Base-by-base conservation (phyloP, 2,888 invertebrate genomes). In the Drosophila flavopinicola region DNA sequence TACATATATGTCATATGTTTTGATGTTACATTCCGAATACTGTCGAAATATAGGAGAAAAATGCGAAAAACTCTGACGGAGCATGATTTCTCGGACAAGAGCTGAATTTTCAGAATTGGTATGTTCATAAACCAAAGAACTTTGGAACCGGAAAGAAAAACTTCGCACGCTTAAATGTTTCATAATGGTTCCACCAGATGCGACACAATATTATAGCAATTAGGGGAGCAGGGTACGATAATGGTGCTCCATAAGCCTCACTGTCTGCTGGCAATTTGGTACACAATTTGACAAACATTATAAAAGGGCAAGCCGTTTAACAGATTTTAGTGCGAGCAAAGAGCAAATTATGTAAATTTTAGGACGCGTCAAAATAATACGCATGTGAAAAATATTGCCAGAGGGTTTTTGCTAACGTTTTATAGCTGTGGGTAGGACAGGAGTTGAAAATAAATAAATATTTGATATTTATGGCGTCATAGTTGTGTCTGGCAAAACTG, bases 321-420 rank as follows among this genome's bases (percentile, higher is more conserved):
- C 57, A 42, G 30, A 48, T 51, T 38, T 47, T 32, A 24, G 33
- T 1, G 13, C 6, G 5, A 32, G 15, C 13, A 33, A 32, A 30
- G 7, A 42, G 30, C 17, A 66, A 73, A 76, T 59, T 79, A 86
- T 75, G 73, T 42, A 58, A 69, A 69, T 67, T 63, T 45, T 17
- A 45, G 48, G 48, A 60, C 38, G 47, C 45, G 64, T 25, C 59
- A 52, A 66, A 69, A 48, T 60, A 69, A 48, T 60, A 57, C 2
- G 20, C 20, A 69, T 58, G 35, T 37, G n/a, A 51, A 10, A 17
- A 37, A 37, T 17, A n/a, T 37, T 20, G 20, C 20, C 20, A 4
- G 20, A 3, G 20, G 2, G 2, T 20, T 20, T 20, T 20, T 20
- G 4, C 4, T 20, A n/a, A n/a, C n/a, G n/a, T n/a, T 6, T 35